Conservation (phyloP, 2,888 invertebrate species). For the Clivina fossor region DNA sequence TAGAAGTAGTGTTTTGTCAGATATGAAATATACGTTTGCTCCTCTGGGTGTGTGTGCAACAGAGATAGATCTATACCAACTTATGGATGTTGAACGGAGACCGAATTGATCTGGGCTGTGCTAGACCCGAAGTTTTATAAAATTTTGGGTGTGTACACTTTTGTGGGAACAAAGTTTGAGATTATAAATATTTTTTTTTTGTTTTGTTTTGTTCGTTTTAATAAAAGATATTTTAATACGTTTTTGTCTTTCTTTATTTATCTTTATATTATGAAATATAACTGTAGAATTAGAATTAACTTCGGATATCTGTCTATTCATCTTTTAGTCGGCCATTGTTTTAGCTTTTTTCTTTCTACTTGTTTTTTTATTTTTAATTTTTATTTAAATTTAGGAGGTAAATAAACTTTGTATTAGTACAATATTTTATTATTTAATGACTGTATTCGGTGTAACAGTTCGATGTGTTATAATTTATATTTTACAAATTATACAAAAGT, state of each 20-base stretch:
- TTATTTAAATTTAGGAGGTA: no score
- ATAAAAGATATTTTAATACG: conserved; percentile 15
- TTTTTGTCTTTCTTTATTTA: conserved; percentile 14
- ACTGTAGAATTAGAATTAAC: conserved; percentile 7
- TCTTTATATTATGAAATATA: conserved; percentile 8
- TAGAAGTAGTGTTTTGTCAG: conserved; percentile 31
- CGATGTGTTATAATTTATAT: no score
- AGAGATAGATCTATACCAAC: not conserved
- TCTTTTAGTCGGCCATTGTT: conserved; percentile 10
- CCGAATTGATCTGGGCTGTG: conserved; percentile 4
- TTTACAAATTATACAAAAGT: no score
- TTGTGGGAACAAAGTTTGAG: conserved; percentile 24
- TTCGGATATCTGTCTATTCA: not conserved
- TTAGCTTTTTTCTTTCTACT: not conserved
- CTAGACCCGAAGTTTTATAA: conserved; percentile 15
- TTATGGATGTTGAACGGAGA: not conserved
- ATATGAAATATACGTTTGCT: conserved; percentile 21
- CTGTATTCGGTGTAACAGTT: no score
- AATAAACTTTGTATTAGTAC: no score
- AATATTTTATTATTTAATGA: no score
- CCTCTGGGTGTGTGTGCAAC: conserved; percentile 14
- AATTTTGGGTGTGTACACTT: conserved; percentile 28
- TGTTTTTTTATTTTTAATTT: not conserved
- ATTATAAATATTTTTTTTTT: not conserved
- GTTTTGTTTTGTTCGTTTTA: conserved; percentile 2